Base-by-base conservation (phyloP, 1,140 invertebrate species). In the Cecropterus lyciades region DNA sequence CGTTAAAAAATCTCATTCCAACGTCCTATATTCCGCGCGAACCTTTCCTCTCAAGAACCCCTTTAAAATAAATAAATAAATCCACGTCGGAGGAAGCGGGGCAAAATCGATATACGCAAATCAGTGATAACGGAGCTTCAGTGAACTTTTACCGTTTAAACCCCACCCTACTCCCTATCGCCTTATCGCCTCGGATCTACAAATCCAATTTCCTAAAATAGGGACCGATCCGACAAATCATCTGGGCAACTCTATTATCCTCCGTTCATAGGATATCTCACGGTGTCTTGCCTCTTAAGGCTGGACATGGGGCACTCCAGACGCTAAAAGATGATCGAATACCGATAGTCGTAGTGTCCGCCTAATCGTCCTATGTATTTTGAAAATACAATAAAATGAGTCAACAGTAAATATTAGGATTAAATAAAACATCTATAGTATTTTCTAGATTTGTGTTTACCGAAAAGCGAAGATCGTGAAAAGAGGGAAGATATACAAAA, bases 181-280 rank as follows among this genome's bases (percentile, higher is more conserved):
- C 46, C 68, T 79, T 81, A 81, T 81, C 76, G 68, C 65, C 67
- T 72, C 73, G 82, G 84, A 92, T 92, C 89, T 91, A 90, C 89
- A 92, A 91, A 92, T 92, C 89, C 91, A 92, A 92, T 92, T 91
- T 92, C 91, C 91, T 84, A 87, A 92, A 92, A 91, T 91, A 92
- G 89, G 84, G 84, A 87, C 89, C 85, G 89, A 92, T 92, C 87
- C 86, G 84, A 92, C 91, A 92, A 92, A 92, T 92, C 90, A 92
- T 92, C 79, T 82, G 84, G 81, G 75, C 79, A 77, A 88, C 81
- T 91, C 86, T 84, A 89, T 91, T 91, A 91, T 85, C 62, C 73
- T 64, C 66, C 59, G 71, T 73, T 79, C 72, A 75, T 24, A 68
- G 70, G 67, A 73, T 73, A 73, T 73, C 65, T 73, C 43, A 51